These are phyloP conservation scores for Nycticorax nycticorax DNA, from an alignment of 2,113 vertebrate genomes.

Conservation along the genomic window DNA sequence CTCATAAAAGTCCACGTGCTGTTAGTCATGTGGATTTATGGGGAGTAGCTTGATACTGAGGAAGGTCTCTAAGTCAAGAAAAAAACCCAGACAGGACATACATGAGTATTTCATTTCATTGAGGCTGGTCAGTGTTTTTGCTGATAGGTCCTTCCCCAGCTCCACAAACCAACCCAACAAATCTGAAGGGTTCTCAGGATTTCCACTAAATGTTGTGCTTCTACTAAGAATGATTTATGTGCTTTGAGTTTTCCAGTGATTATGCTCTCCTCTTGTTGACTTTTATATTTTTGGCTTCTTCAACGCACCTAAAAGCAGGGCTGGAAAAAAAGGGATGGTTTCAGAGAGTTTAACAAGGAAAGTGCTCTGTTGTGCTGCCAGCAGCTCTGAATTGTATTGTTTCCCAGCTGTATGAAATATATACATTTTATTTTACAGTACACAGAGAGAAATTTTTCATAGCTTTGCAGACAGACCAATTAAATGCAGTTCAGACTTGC, in stretches of 20 bases:
- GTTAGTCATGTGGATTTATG: not conserved
- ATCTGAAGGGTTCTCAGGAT: not conserved
- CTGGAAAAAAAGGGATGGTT: slow-evolving; percentile 41
- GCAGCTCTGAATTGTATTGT: slow-evolving; percentile 53
- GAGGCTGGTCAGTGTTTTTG: not conserved
- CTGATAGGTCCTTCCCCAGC: not conserved
- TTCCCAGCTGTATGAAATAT: slow-evolving; percentile 55
- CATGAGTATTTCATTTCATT: not conserved
- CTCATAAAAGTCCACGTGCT: not conserved
- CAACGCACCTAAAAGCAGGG: slow-evolving; percentile 38
- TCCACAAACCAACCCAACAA: not conserved
- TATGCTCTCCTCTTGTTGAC: slow-evolving; percentile 34
- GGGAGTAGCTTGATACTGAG: not conserved
- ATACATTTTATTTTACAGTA: slow-evolving; percentile 54
- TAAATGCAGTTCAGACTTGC: slow-evolving; percentile 42
- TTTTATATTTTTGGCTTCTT: slow-evolving; percentile 61
- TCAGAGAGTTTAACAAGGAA: slow-evolving; percentile 46
- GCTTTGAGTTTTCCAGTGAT: slow-evolving; percentile 47
- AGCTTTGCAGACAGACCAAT: slow-evolving; percentile 48
- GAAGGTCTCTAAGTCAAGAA: not conserved
- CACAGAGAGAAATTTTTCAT: slow-evolving; percentile 44
- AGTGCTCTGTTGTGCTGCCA: slow-evolving; percentile 64
- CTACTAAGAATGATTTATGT: slow-evolving; percentile 41
- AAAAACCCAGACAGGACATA: not conserved
- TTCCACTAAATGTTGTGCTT: slow-evolving; percentile 31